phyloP scores from a whole-genome alignment of 2,797 vertebrate genomes.

The Austrolebias charrua region DNA sequence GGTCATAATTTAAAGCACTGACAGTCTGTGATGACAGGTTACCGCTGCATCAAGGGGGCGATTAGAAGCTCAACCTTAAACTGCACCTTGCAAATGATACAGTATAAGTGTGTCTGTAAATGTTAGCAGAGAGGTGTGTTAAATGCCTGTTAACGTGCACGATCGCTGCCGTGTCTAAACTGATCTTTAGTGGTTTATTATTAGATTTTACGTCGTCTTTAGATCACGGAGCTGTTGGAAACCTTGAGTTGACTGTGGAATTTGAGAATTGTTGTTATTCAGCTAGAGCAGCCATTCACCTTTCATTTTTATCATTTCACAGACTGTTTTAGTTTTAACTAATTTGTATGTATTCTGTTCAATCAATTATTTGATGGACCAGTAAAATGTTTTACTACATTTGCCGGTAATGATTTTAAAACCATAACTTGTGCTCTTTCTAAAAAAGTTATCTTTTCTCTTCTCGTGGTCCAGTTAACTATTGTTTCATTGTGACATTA shows the following conservation, averaged over 20 bases:
- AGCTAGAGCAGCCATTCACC: background rate
- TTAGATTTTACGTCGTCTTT: background rate
- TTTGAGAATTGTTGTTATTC: background rate
- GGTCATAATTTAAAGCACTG: slow-evolving; percentile 2
- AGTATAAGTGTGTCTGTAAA: background rate
- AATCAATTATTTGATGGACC: background rate
- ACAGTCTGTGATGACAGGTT: background rate
- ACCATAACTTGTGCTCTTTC: too few species aligned
- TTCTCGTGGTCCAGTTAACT: background rate
- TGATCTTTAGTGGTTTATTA: too few species aligned
- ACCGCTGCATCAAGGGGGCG: background rate
- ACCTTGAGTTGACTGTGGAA: background rate
- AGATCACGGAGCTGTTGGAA: background rate
- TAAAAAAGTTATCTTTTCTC: background rate
- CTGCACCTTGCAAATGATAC: background rate
- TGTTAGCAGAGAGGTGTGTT: slow-evolving; percentile 1
- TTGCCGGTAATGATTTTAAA: too few species aligned
- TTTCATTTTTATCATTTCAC: background rate
- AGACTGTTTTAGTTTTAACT: background rate
- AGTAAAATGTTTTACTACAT: too few species aligned
- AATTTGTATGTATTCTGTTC: background rate
- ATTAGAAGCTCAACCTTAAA: background rate
- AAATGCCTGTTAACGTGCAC: background rate
- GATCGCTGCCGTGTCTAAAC: too few species aligned
- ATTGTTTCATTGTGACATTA: too few species aligned